phyloP scores from a whole-genome alignment of 2,113 vertebrate species.

The Pseudolaguvia tuberculata region DNA sequence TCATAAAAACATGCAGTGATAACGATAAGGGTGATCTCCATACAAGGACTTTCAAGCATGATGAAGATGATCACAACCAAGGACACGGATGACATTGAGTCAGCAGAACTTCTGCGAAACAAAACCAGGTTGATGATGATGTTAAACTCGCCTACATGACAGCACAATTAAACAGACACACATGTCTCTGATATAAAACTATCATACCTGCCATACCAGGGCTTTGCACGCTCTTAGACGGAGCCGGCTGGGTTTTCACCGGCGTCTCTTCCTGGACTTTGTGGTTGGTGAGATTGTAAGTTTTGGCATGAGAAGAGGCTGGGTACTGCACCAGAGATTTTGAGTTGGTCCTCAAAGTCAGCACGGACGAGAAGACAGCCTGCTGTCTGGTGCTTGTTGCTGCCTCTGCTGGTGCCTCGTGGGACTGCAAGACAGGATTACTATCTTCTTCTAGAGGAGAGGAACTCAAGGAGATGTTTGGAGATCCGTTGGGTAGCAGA shows the following conservation, averaged over 20 bases:
- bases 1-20: slow-evolving; percentile 2
- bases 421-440: slow-evolving; percentile 8
- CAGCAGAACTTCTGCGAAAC: slow-evolving; percentile 31
- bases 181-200: neutral
- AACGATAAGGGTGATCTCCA: slow-evolving; percentile 16
- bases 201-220: slow-evolving; percentile 74
- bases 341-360: slow-evolving; percentile 58
- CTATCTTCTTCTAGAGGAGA: slow-evolving; percentile 26
- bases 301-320: slow-evolving; percentile 60
- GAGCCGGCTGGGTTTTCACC: slow-evolving; percentile 50
- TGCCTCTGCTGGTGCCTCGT: slow-evolving; percentile 40
- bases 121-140: slow-evolving; percentile 20
- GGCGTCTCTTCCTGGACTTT: slow-evolving; percentile 62
- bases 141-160: slow-evolving; percentile 38
- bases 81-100: slow-evolving; percentile 10
- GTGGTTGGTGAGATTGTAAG: slow-evolving; percentile 64
- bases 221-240: slow-evolving; percentile 58
- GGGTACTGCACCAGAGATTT: slow-evolving; percentile 63
- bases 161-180: neutral
- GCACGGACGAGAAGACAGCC: slow-evolving; percentile 57
- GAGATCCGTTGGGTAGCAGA: slow-evolving; percentile 37
- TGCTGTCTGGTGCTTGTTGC: slow-evolving; percentile 51
- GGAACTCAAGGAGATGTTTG: slow-evolving; percentile 41
- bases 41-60: slow-evolving; percentile 34
- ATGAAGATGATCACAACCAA: slow-evolving; percentile 33